phyloP scores from a whole-genome alignment of 1,140 invertebrate species.

The Platyura marginata region DNA sequence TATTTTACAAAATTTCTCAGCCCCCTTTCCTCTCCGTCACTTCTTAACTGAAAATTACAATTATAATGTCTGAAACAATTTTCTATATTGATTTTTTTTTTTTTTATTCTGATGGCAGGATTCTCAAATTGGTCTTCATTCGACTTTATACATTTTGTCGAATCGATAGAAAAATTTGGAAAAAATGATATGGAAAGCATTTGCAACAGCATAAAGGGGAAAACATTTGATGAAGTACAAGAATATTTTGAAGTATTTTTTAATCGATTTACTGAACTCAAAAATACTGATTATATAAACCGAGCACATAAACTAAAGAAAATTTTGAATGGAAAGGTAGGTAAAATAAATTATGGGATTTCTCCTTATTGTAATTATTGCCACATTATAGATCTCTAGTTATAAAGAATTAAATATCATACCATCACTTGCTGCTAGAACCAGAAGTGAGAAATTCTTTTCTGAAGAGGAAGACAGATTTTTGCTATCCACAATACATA shows the following conservation, averaged over 20 bases:
- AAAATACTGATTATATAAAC: conserved; percentile 93
- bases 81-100: neutral
- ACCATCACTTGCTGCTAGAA: conserved; percentile 82
- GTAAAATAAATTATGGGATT: neutral
- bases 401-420: conserved; percentile 98
- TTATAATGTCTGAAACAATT: no score
- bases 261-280: conserved; percentile 92
- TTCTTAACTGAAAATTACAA: no score
- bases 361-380: conserved; percentile 17
- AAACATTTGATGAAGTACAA: conserved; percentile 88
- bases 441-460: conserved; percentile 97
- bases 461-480: conserved; percentile 98
- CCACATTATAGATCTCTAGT: conserved; percentile 52
- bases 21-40: no score
- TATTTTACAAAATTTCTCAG: no score
- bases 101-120: conserved; percentile 28
- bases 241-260: conserved; percentile 97
- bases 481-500: conserved; percentile 95
- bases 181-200: conserved; percentile 96
- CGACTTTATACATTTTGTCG: conserved; percentile 99
- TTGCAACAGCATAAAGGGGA: conserved; percentile 93
- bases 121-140: conserved; percentile 89
- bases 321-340: conserved; percentile 80
- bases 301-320: conserved; percentile 98
- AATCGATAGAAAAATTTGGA: conserved; percentile 96